Evolutionary conservation across 1,140 invertebrate species (phyloP).

Genomic region (Orius insidiosus): DNA sequence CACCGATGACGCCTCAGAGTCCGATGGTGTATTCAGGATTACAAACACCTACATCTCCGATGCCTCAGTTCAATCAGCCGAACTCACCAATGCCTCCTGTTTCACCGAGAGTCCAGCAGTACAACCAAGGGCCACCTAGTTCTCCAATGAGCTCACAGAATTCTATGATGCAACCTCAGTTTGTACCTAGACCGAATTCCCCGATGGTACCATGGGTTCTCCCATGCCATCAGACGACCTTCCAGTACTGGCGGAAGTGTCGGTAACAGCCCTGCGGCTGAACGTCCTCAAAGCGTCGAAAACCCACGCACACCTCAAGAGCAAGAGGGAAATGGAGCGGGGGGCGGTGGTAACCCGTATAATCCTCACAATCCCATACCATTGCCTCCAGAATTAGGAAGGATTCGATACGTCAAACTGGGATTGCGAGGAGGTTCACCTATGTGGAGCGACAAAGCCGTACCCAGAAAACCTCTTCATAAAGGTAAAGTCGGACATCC

Average conservation of each 20-base stretch:
- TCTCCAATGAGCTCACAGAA: constrained; percentile 24
- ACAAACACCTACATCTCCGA: constrained; percentile 28
- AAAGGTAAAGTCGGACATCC: constrained; percentile 20
- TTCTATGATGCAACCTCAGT: constrained; percentile 16
- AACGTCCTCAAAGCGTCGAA: constrained; percentile 36
- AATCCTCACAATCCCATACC: constrained; percentile 35
- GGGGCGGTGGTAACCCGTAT: constrained; percentile 32
- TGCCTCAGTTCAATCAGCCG: constrained; percentile 25
- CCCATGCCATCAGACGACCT: constrained; percentile 35
- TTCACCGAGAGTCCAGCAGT: constrained; percentile 22
- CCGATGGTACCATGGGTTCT: constrained; percentile 33
- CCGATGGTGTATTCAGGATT: constrained; percentile 18
- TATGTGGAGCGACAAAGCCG: constrained; percentile 35
- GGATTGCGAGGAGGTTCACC: constrained; percentile 54
- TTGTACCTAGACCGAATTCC: constrained; percentile 26
- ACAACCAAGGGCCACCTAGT: constrained; percentile 28
- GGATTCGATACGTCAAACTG: constrained; percentile 38
- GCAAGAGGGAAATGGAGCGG: constrained; percentile 19
- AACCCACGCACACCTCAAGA: constrained; percentile 32
- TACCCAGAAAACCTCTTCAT: constrained; percentile 21
- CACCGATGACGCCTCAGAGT: constrained; percentile 16
- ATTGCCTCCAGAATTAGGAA: constrained; percentile 23
- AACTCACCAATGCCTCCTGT: constrained; percentile 28
- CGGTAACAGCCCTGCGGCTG: constrained; percentile 33
- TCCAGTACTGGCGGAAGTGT: constrained; percentile 25